Conservation (phyloP, 2,888 invertebrate species). For the Chaetogeoica ovagalla region DNA sequence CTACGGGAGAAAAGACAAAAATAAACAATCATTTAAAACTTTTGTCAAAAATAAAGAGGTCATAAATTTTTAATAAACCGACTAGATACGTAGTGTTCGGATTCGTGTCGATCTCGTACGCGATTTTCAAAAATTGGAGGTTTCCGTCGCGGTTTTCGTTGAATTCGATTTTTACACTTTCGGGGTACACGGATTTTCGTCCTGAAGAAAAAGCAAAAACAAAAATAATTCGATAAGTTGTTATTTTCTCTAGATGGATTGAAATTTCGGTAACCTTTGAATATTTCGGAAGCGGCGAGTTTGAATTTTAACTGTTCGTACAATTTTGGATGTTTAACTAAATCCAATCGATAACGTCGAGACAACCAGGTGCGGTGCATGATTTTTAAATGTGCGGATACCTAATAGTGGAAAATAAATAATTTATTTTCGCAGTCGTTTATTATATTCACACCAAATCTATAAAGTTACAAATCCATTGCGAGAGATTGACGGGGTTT, state of each 20-base stretch:
- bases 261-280: conserved; percentile 9
- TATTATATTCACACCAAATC: no score
- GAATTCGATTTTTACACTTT: conserved; percentile 20
- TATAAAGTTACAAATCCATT: no score
- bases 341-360: conserved; percentile 71
- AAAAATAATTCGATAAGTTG: background rate
- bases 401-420: conserved; percentile 59
- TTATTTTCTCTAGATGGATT: background rate
- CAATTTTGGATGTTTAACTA: conserved; percentile 64
- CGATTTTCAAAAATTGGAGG: background rate
- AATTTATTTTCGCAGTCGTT: background rate
- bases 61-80: background rate
- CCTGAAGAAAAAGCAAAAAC: conserved; percentile 22
- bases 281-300: conserved; percentile 28
- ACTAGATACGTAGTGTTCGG: conserved; percentile 3
- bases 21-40: background rate
- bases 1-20: conserved; percentile 59
- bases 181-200: conserved; percentile 18
- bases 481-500: no score
- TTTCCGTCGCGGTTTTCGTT: conserved; percentile 7
- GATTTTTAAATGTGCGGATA: conserved; percentile 68
- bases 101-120: background rate
- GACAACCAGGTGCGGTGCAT: conserved; percentile 74
- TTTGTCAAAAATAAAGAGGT: background rate
- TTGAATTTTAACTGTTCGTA: conserved; percentile 35